Evolutionary conservation across 2,797 vertebrate species (phyloP).

Genomic region (Diceros bicornis): DNA sequence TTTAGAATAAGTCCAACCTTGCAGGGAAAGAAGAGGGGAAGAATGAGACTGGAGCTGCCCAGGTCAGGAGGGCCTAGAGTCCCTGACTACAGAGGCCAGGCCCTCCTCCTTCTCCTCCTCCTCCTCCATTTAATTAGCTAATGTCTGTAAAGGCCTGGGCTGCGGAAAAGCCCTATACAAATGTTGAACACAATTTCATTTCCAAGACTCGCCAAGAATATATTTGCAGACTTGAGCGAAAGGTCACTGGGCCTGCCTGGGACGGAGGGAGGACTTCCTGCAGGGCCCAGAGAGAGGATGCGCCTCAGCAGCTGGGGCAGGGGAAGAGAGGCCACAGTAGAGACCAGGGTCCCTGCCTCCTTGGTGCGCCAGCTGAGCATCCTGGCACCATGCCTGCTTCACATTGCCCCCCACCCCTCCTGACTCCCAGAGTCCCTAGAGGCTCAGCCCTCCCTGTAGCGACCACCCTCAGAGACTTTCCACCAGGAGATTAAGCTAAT

Average conservation of each 20-base stretch:
- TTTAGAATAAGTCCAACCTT: not conserved
- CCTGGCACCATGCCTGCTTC: not conserved
- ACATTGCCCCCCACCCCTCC: not conserved
- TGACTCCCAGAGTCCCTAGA: constrained; percentile 10
- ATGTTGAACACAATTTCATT: constrained; percentile 84
- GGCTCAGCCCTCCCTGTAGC: not conserved
- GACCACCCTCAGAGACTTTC: not conserved
- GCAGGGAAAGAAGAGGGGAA: not conserved
- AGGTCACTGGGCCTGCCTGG: constrained; percentile 76
- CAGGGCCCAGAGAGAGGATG: not conserved
- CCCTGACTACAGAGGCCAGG: not conserved
- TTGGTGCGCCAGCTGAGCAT: not conserved
- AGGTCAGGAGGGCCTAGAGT: not conserved
- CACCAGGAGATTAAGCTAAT: constrained; percentile 6
- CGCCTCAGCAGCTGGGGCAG: not conserved
- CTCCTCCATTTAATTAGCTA: constrained; percentile 77
- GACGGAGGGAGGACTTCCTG: constrained; percentile 56
- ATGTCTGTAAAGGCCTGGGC: constrained; percentile 74
- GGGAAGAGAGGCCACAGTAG: not conserved
- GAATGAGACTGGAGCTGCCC: not conserved
- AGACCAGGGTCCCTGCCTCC: not conserved
- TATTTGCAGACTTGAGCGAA: constrained; percentile 81
- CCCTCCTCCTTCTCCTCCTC: not conserved
- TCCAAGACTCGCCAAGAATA: constrained; percentile 78
- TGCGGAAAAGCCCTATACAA: constrained; percentile 81